Conservation (phyloP, 2,888 invertebrate species). For the Enchytraeus crypticus region DNA sequence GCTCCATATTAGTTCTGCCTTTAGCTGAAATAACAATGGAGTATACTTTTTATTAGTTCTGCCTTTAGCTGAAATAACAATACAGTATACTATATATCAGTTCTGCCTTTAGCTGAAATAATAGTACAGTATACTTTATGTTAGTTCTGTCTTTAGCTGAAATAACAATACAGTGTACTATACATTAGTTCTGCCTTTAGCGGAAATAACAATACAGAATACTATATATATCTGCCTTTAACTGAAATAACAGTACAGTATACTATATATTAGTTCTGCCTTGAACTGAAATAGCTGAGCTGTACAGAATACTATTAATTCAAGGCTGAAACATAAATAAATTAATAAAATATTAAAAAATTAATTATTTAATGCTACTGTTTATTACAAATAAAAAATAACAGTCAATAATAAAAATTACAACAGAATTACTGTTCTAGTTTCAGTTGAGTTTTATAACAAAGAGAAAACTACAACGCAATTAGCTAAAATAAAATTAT, state of each 20-base stretch:
- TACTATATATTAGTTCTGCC: background rate
- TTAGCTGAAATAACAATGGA: conserved; percentile 5
- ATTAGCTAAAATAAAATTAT: too few species aligned
- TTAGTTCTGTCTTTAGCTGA: background rate
- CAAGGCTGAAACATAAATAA: too few species aligned
- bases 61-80: background rate
- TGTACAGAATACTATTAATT: too few species aligned
- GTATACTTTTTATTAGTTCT: background rate
- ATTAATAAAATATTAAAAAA: too few species aligned
- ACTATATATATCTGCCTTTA: background rate
- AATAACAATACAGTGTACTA: background rate
- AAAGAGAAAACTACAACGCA: too few species aligned
- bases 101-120: background rate
- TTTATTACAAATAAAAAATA: too few species aligned
- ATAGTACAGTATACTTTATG: background rate
- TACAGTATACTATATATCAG: background rate
- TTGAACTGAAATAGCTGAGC: background rate
- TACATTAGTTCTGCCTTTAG: background rate
- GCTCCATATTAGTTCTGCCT: conserved; percentile 12
- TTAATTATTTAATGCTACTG: too few species aligned
- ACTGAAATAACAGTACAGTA: background rate
- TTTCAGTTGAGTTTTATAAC: too few species aligned
- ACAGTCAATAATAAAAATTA: too few species aligned
- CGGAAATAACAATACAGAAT: background rate
- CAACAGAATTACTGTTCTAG: too few species aligned